phyloP scores from a whole-genome alignment of 2,797 vertebrate genomes.

The Molossus alvarezi region DNA sequence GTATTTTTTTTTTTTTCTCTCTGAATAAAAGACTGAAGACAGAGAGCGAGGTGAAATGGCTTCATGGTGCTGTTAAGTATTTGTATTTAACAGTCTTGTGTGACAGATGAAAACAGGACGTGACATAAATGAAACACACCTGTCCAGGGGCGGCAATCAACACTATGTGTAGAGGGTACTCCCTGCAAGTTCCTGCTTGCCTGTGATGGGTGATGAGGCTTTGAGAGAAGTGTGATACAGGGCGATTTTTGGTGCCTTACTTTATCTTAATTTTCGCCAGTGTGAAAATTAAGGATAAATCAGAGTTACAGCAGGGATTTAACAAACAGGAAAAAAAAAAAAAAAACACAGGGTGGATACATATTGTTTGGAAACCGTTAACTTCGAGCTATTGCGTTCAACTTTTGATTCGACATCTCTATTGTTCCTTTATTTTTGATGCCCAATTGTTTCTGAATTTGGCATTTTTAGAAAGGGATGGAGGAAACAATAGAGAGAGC shows the following conservation, averaged over 20 bases:
- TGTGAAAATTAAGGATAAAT: constrained; percentile 92
- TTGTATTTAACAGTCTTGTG: constrained; percentile 80
- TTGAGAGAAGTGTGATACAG: constrained; percentile 85
- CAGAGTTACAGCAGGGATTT: constrained; percentile 91
- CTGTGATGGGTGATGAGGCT: constrained; percentile 84
- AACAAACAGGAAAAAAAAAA: constrained; percentile 87
- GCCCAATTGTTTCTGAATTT: constrained; percentile 91
- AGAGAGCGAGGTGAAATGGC: constrained; percentile 82
- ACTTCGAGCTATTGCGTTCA: constrained; percentile 89
- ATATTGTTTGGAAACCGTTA: constrained; percentile 90
- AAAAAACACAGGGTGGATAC: constrained; percentile 89
- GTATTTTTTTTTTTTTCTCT: constrained; percentile 80
- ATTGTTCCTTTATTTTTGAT: constrained; percentile 90
- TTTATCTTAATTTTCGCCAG: constrained; percentile 92
- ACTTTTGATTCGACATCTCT: constrained; percentile 91
- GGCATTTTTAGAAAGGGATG: constrained; percentile 90
- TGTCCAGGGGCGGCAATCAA: constrained; percentile 80
- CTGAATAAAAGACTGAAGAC: constrained; percentile 85
- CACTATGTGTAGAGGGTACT: constrained; percentile 74
- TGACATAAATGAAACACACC: constrained; percentile 83
- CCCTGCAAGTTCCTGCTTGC: constrained; percentile 82
- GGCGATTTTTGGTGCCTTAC: constrained; percentile 92
- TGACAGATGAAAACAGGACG: constrained; percentile 85
- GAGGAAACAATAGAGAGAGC: constrained; percentile 93
- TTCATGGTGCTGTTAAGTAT: constrained; percentile 75